Evolutionary conservation across 37 sponge, comb jelly and placozoan species (phyloP).

Genomic region (Beroe forskalii): DNA sequence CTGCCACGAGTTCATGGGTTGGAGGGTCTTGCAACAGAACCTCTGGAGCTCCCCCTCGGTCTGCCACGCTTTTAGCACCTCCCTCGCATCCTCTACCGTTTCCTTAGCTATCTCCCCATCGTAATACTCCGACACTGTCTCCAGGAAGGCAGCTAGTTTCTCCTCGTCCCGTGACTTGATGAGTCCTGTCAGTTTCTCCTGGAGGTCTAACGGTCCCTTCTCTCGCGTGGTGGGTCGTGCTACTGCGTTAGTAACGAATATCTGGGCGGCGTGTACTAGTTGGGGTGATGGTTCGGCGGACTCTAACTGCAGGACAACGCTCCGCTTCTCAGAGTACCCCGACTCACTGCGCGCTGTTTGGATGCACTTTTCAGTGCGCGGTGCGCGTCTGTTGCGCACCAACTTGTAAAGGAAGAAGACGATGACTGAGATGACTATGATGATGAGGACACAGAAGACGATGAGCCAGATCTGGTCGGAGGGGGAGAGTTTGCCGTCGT

Average conservation of each 20-base stretch:
- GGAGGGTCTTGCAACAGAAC: slow-evolving; percentile 9
- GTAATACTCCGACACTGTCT: slow-evolving; percentile 13
- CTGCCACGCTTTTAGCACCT: slow-evolving; percentile 45
- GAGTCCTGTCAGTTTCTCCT: neutral
- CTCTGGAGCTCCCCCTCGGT: slow-evolving; percentile 22
- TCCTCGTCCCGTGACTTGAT: neutral
- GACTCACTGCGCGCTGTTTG: neutral
- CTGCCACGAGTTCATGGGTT: neutral
- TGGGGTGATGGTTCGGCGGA: neutral
- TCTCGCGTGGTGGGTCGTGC: neutral
- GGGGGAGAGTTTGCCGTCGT: neutral
- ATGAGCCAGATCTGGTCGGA: slow-evolving; percentile 23
- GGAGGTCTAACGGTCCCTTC: neutral
- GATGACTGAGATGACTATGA: slow-evolving; percentile 8
- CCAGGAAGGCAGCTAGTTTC: slow-evolving; percentile 29
- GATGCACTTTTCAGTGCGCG: neutral
- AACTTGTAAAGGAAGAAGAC: neutral
- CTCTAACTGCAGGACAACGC: slow-evolving; percentile 1
- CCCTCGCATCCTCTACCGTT: neutral
- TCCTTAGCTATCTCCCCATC: neutral
- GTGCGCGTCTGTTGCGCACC: neutral
- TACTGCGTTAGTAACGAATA: neutral
- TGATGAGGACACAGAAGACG: slow-evolving; percentile 26
- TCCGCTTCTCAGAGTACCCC: neutral
- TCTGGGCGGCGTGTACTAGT: slow-evolving; percentile 4